Evolutionary conservation across 2,113 vertebrate species (phyloP).

Genomic region (Caranx ignobilis): DNA sequence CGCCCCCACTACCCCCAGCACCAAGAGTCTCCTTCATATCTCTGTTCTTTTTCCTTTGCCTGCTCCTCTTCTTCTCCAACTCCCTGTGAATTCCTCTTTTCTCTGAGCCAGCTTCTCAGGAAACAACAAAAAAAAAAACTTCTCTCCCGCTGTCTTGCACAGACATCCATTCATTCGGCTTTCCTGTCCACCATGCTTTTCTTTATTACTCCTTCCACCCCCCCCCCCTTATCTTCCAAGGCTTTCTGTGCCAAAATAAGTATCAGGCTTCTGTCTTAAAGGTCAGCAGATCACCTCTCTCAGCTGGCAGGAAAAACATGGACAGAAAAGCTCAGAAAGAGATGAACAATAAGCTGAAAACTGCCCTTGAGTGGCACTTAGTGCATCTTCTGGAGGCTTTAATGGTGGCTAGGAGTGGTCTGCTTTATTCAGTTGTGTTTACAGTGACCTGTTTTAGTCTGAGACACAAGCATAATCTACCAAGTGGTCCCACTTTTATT

Average conservation of each 20-base stretch:
- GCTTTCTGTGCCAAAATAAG: conserved; percentile 30
- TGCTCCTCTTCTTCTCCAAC: conserved; percentile 23
- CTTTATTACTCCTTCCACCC: conserved; percentile 2
- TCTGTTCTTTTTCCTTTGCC: background rate
- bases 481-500: background rate
- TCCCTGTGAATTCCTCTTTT: conserved; percentile 35
- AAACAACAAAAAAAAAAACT: conserved; percentile 26
- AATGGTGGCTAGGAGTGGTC: background rate
- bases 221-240: background rate
- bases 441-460: background rate
- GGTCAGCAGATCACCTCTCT: conserved; percentile 35
- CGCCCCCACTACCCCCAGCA: background rate
- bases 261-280: conserved; percentile 26
- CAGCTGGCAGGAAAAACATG: conserved; percentile 2
- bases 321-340: background rate
- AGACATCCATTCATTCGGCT: conserved; percentile 18
- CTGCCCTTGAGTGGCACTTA: background rate
- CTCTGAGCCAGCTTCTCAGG: background rate
- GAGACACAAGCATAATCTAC: background rate
- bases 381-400: background rate
- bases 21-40: conserved; percentile 22
- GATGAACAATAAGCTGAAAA: background rate
- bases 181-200: conserved; percentile 6
- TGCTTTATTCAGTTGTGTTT: conserved; percentile 1
- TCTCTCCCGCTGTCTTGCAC: conserved; percentile 14